phyloP scores from a whole-genome alignment of 2,113 vertebrate genomes.

The Erpornis zantholeuca region DNA sequence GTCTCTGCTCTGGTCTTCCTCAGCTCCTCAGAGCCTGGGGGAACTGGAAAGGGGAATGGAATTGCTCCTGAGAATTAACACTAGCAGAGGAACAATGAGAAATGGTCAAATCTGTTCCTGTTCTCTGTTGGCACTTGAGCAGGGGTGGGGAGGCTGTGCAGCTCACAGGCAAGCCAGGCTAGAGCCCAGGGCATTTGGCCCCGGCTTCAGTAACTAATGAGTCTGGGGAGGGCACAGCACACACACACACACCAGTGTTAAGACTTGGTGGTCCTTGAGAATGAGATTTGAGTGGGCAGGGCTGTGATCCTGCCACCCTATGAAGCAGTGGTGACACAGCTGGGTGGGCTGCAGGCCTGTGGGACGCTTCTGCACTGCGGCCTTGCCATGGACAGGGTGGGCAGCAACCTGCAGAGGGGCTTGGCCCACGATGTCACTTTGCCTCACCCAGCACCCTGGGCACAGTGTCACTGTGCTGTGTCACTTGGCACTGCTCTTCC shows the following conservation, averaged over 20 bases:
- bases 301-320: neutral
- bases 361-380: neutral
- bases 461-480: accelerated
- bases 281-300: accelerated
- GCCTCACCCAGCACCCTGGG: neutral
- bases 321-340: too few species aligned
- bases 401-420: neutral
- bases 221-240: neutral
- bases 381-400: accelerated
- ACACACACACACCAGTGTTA: accelerated
- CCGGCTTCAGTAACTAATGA: accelerated
- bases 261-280: neutral
- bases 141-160: neutral
- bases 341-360: neutral
- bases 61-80: neutral
- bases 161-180: neutral
- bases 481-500: neutral
- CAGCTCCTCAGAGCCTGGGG: neutral
- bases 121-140: neutral
- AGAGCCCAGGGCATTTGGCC: too few species aligned
- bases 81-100: neutral
- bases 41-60: neutral
- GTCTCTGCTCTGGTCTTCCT: neutral
- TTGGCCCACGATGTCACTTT: accelerated
- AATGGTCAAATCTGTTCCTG: neutral